phyloP scores from a whole-genome alignment of 2,797 vertebrate species.

The Acipenser oxyrinchus region DNA sequence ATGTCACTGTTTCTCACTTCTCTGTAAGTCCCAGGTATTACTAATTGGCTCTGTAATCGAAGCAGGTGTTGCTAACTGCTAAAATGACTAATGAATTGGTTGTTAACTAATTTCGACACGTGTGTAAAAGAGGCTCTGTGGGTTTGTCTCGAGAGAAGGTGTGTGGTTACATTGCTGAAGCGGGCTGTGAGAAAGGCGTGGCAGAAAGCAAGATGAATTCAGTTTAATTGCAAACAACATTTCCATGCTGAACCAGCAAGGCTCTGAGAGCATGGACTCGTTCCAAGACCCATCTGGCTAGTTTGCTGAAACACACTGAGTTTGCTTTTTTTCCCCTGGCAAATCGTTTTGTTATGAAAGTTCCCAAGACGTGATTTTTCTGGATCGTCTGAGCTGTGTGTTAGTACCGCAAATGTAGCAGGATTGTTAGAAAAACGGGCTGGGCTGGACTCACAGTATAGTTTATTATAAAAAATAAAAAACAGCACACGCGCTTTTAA shows the following conservation, averaged over 20 bases:
- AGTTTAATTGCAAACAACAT: neutral
- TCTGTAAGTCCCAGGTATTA: too few relatives aligned
- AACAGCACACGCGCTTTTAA: too few relatives aligned
- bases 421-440: neutral
- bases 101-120: neutral
- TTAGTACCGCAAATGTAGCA: neutral
- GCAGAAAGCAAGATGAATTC: neutral
- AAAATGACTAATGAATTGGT: neutral
- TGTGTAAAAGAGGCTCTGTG: neutral
- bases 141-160: neutral
- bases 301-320: neutral
- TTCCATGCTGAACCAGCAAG: neutral
- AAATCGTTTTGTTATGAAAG: neutral
- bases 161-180: neutral
- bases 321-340: neutral
- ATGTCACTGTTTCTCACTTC: too few relatives aligned
- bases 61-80: too few relatives aligned
- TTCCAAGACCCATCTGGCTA: neutral
- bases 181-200: neutral
- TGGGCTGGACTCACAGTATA: neutral
- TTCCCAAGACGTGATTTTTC: neutral
- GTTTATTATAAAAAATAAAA: neutral
- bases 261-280: neutral
- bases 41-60: too few relatives aligned
- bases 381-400: too few relatives aligned